These are phyloP conservation scores for human (Homo sapiens) DNA, from an alignment of 2,113 vertebrate species.

Conservation along the genomic window DNA sequence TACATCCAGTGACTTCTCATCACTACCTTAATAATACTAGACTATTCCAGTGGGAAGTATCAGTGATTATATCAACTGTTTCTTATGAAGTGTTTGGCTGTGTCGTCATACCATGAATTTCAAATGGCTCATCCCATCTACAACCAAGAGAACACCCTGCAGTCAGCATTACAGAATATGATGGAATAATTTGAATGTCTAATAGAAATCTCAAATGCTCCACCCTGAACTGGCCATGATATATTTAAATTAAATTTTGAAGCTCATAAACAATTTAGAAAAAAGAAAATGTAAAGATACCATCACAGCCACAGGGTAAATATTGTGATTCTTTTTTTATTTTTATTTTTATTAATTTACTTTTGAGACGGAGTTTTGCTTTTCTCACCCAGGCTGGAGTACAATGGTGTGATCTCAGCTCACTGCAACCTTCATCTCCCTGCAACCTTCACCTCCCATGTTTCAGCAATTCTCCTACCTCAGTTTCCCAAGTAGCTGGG, in stretches of 20 bases:
- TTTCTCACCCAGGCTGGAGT: too few relatives aligned
- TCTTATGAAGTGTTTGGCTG: neutral
- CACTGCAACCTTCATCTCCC: too few relatives aligned
- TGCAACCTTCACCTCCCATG: too few relatives aligned
- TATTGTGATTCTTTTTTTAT: neutral
- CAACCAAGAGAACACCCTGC: neutral
- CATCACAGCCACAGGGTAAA: neutral
- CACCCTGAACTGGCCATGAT: neutral
- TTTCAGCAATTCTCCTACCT: too few relatives aligned
- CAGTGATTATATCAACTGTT: neutral
- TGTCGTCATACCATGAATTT: slow-evolving; percentile 34
- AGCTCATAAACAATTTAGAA: neutral
- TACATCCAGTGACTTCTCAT: neutral
- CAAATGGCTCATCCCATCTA: neutral
- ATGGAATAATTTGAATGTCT: neutral
- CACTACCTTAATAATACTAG: neutral
- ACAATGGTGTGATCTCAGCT: too few relatives aligned
- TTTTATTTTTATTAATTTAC: neutral
- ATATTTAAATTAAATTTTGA: slow-evolving; percentile 40
- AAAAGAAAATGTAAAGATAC: neutral
- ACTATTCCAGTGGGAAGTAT: neutral
- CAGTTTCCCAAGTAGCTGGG: too few relatives aligned
- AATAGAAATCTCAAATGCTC: neutral
- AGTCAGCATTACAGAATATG: slow-evolving; percentile 3
- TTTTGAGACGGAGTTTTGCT: too few relatives aligned